phyloP scores from a whole-genome alignment of 1,140 invertebrate species.

The Riptortus pedestris region DNA sequence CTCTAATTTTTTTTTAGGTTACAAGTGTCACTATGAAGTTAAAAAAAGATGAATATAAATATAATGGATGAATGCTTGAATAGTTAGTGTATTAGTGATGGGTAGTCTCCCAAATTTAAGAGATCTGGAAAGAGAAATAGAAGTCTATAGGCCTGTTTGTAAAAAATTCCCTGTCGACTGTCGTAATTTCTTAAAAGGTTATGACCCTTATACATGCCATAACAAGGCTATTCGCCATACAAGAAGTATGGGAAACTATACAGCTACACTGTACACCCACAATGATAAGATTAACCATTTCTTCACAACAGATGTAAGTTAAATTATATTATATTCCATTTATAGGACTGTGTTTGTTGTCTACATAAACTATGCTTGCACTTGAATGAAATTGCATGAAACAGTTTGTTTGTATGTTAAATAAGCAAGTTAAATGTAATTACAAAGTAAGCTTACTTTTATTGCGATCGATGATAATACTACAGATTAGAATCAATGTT shows the following conservation, averaged over 20 bases:
- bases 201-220: constrained; percentile 9
- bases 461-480: no score
- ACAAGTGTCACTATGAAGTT: neutral
- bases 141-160: constrained; percentile 4
- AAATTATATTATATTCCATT: no score
- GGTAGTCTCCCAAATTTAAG: constrained; percentile 24
- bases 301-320: constrained; percentile 21
- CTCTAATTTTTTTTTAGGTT: neutral
- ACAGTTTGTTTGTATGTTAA: no score
- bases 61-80: neutral
- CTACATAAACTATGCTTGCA: no score
- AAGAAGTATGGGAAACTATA: constrained; percentile 23
- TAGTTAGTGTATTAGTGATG: constrained; percentile 13
- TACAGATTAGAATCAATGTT: no score
- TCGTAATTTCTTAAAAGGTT: neutral
- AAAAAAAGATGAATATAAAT: neutral
- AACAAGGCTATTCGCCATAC: constrained; percentile 18
- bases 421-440: no score
- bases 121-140: constrained; percentile 19
- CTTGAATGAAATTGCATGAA: no score
- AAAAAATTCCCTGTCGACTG: neutral
- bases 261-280: neutral
- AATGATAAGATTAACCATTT: constrained; percentile 21
- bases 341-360: no score
- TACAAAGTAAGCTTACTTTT: no score